phyloP scores from a whole-genome alignment of 1,140 invertebrate genomes.

The Epicauta chinensis region DNA sequence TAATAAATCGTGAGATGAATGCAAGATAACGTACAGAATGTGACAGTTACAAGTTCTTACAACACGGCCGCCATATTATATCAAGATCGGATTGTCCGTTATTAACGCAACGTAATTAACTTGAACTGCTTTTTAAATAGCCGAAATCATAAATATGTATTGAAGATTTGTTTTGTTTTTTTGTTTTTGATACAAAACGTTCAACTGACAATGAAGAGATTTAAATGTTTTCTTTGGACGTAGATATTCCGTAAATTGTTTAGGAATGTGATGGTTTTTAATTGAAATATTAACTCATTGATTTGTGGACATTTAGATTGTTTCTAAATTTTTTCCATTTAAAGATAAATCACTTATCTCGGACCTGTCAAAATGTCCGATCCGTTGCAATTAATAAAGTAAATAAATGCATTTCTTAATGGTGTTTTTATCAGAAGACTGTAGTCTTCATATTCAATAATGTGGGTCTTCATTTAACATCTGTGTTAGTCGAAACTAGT shows the following conservation, averaged over 20 bases:
- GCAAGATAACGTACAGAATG: slow-evolving; percentile 11
- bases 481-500: slow-evolving; percentile 17
- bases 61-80: slow-evolving; percentile 14
- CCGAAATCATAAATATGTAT: slow-evolving; percentile 14
- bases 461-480: slow-evolving; percentile 23
- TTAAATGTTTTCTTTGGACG: too few species aligned
- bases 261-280: too few species aligned
- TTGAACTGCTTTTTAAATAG: slow-evolving; percentile 15
- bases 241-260: too few species aligned
- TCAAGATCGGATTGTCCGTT: slow-evolving; percentile 13
- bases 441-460: slow-evolving; percentile 26
- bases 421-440: slow-evolving; percentile 23
- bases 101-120: slow-evolving; percentile 17
- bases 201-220: too few species aligned
- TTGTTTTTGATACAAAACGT: too few species aligned
- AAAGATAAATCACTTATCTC: slow-evolving; percentile 18
- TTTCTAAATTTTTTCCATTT: too few species aligned
- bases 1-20: slow-evolving; percentile 13
- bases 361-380: slow-evolving; percentile 15
- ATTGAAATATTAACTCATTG: too few species aligned
- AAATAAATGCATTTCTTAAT: slow-evolving; percentile 28
- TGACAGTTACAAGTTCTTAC: slow-evolving; percentile 17
- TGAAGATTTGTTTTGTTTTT: too few species aligned
- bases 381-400: slow-evolving; percentile 24
- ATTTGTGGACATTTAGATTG: too few species aligned